These are phyloP conservation scores for Dromiciops gliroides DNA, from an alignment of 2,113 vertebrate species.

Conservation along the genomic window DNA sequence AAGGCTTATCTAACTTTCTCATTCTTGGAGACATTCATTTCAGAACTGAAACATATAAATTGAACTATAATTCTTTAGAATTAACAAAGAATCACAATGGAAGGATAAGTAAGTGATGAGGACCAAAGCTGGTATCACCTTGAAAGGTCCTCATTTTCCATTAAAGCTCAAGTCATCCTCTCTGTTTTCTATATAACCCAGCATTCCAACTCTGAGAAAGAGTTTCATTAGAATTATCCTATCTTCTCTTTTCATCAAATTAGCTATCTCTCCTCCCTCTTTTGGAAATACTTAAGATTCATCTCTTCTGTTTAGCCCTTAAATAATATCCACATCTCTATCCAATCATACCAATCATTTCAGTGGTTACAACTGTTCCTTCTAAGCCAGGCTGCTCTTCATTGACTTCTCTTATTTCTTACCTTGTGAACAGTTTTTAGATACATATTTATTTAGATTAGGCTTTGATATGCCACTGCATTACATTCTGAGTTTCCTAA, in stretches of 20 bases:
- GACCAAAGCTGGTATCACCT: conserved; percentile 50
- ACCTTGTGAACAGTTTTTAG: background rate
- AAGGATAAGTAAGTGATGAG: conserved; percentile 52
- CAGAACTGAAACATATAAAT: background rate
- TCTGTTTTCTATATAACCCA: too few species aligned
- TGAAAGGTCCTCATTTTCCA: conserved; percentile 53
- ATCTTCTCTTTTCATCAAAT: conserved; percentile 25
- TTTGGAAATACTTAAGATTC: conserved; percentile 12
- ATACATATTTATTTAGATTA: background rate
- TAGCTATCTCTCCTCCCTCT: conserved; percentile 2
- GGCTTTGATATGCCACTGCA: background rate
- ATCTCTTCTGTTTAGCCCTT: background rate
- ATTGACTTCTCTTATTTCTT: background rate
- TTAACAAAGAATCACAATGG: conserved; percentile 42
- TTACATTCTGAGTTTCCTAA: background rate
- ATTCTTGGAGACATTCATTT: background rate
- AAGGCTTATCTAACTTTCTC: background rate
- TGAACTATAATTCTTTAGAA: conserved; percentile 34
- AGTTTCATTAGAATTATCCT: conserved; percentile 24
- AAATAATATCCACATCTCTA: conserved; percentile 28
- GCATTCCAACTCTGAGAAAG: background rate
- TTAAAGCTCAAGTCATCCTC: conserved; percentile 2
- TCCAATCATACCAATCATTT: background rate
- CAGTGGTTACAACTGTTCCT: background rate
- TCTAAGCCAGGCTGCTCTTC: conserved; percentile 13